Evolutionary conservation across 2,113 vertebrate genomes (phyloP).

Genomic region (Hiodon alosoides): DNA sequence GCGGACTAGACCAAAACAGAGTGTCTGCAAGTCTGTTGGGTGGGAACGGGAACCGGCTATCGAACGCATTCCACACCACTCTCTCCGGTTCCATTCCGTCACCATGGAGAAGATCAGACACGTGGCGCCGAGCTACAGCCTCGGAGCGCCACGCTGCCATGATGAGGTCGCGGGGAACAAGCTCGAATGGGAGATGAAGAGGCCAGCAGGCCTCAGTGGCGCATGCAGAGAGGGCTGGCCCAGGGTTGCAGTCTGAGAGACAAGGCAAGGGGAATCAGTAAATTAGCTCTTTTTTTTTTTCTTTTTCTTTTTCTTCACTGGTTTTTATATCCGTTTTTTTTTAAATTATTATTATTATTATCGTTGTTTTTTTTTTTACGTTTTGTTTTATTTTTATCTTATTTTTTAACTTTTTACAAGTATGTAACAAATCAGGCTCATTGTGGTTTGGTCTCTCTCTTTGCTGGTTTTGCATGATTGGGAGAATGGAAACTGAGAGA

Average conservation of each 20-base stretch:
- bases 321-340: constrained; percentile 34
- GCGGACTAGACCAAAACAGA: not conserved
- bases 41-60: constrained; percentile 26
- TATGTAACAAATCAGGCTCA: constrained; percentile 52
- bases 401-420: constrained; percentile 47
- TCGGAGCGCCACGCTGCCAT: constrained; percentile 51
- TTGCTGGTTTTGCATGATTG: constrained; percentile 68
- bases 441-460: constrained; percentile 57
- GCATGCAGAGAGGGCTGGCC: constrained; percentile 72
- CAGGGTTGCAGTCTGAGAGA: constrained; percentile 66
- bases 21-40: too few relatives aligned
- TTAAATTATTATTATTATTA: not conserved
- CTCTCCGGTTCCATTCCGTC: constrained; percentile 1
- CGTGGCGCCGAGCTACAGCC: not conserved
- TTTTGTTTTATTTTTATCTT: not conserved
- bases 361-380: not conserved
- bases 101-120: not conserved
- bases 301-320: constrained; percentile 24
- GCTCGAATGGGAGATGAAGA: constrained; percentile 56
- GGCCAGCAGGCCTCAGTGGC: constrained; percentile 68
- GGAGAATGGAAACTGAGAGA: constrained; percentile 56
- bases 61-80: constrained; percentile 14
- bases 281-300: constrained; percentile 38
- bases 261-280: constrained; percentile 50
- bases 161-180: constrained; percentile 66